Evolutionary conservation across 2,113 vertebrate species (phyloP), one percentile per base, ranked within the genome.

Genomic region (Eupsittula cactorum): DNA sequence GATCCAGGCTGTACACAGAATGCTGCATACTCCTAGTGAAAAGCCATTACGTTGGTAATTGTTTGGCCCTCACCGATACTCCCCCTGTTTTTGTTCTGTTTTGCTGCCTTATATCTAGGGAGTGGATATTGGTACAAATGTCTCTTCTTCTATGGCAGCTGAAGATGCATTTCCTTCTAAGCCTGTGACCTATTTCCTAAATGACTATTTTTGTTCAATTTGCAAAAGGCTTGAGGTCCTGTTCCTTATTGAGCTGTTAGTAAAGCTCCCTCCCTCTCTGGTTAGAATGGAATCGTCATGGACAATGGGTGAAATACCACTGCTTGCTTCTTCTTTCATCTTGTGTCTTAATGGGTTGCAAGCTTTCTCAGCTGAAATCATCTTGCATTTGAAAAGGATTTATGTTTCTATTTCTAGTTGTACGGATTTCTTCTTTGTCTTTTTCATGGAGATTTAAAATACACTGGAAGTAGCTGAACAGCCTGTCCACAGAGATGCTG

Each of bases 321-420:
- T 16, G 70, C 67, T 39, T 79, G 52, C 67, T n/a, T 77, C 75
- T 80, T 39, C 68, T 90, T 90, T 87, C 75, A 70, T 81, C n/a
- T 39, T 86, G 35, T 5, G 47, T 50, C 87, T 85, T 77, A 69
- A 85, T 78, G 71, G 55, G 39, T 75, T 86, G 55, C 92, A 86
- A 41, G 57, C 82, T 78, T 88, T 76, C 88, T 78, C 69, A 52
- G 79, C 47, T 67, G 79, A 90, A 88, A 17, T 60, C 69, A 16
- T 90, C 76, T 78, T 41, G 3, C 55, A 70, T 75, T 88, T 94
- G 86, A 88, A 93, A 95, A 44, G 64, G 62, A 86, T 94, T 96
- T 92, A 33, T 83, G 62, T 83, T 96, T 86, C 86, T 83, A n/a
- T 96, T 97, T 95, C 82, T 93, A 88, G 73, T 86, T 81, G 47